Evolutionary conservation across 1,140 invertebrate species (phyloP).

Genomic region (Drosophila kikkawai): DNA sequence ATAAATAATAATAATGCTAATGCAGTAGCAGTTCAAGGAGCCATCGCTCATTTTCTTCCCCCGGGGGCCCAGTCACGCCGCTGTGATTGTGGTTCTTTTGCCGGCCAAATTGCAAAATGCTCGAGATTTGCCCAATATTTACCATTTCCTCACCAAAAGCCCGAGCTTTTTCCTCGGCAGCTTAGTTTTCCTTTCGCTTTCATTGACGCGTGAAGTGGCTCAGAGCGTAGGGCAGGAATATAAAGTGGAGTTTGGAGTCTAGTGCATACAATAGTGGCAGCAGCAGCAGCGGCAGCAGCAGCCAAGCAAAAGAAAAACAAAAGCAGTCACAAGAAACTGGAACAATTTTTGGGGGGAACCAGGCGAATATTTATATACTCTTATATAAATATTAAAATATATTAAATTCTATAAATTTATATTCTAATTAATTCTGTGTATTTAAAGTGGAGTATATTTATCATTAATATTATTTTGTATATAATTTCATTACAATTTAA

Average conservation of each 20-base stretch:
- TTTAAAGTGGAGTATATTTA: no score
- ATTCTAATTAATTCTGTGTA: no score
- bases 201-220: slow-evolving; percentile 83
- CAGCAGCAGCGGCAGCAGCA: slow-evolving; percentile 23
- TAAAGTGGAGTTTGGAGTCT: slow-evolving; percentile 2
- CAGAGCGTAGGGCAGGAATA: slow-evolving; percentile 70
- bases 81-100: slow-evolving; percentile 69
- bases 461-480: no score
- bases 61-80: slow-evolving; percentile 58
- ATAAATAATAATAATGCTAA: slow-evolving; percentile 1
- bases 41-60: slow-evolving; percentile 9
- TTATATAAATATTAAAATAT: background rate
- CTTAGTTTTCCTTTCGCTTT: slow-evolving; percentile 83
- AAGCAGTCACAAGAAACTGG: slow-evolving; percentile 12
- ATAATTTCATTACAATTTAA: no score
- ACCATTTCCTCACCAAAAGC: slow-evolving; percentile 75
- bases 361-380: slow-evolving; percentile 16
- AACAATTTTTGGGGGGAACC: no score
- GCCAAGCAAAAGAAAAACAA: slow-evolving; percentile 34
- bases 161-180: slow-evolving; percentile 43
- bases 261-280: slow-evolving; percentile 22
- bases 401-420: background rate
- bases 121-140: slow-evolving; percentile 76
- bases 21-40: slow-evolving; percentile 21
- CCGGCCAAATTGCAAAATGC: slow-evolving; percentile 65